Base-by-base conservation (phyloP, 2,888 invertebrate genomes). In the Microctonus brassicae region DNA sequence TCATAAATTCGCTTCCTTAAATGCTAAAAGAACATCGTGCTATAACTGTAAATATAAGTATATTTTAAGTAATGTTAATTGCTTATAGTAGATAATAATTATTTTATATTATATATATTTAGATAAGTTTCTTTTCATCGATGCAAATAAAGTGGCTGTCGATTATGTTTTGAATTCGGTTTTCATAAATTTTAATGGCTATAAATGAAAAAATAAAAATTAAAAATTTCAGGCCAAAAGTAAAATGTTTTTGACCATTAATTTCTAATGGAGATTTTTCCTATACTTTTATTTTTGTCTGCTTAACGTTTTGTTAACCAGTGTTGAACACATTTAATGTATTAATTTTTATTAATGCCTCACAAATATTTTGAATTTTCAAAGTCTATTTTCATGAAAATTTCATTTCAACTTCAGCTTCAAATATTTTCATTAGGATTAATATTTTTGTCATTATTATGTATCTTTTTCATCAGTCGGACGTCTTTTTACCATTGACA, bases 301-400 rank as follows among this genome's bases (percentile, higher is more conserved):
- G 3, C 17, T 3, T 47, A 6, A 6, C 47, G 47, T n/a, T 39
- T 36, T 36, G 34, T 17, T 65, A 65, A 55, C 22, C 55, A 7
- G 34, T 65, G 36, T 65, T 65, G 65, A 65, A 65, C 65, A 65
- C 65, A 65, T 65, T 34, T 17, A 33, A 55, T 34, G 22, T 29
- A 55, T 65, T 55, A 13, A 47, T 65, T 65, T 42, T 52, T 29
- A 34, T 34, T 55, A 65, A 65, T 55, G 65, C 53, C 53, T 55
- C 53, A 34, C 24, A 13, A 63, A 63, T 53, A n/a, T n/a, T 24
- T 53, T 13, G 52, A 33, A 34, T 53, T 33, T n/a, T 33, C 20
- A 33, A 64, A 64, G 26, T 52, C 22, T 55, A 10, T 26, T n/a
- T 20, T 39, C 39, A 17, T 20, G 33, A 36, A 34, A 29, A 34